phyloP scores from a whole-genome alignment of 2,113 vertebrate genomes.

The Girardinichthys multiradiatus region DNA sequence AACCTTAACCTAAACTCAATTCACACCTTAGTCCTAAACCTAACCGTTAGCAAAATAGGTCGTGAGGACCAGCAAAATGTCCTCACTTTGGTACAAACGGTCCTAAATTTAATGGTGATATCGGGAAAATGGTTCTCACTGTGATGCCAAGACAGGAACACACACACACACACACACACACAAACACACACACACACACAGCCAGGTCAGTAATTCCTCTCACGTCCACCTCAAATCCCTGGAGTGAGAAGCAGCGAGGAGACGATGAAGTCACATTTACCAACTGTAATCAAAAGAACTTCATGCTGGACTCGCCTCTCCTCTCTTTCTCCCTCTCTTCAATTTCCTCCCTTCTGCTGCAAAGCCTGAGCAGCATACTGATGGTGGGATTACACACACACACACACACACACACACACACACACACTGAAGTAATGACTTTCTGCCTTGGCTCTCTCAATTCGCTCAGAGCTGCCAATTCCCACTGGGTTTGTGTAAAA shows the following conservation, averaged over 20 bases:
- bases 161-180: too few species aligned
- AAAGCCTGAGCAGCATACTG: constrained; percentile 68
- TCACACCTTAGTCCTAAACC: too few species aligned
- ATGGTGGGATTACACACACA: constrained; percentile 60
- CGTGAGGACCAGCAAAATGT: too few species aligned
- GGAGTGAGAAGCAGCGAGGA: constrained; percentile 30
- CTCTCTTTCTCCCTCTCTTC: constrained; percentile 41
- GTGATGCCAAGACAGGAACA: too few species aligned
- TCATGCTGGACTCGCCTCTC: constrained; percentile 52
- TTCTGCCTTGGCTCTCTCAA: constrained; percentile 63
- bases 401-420: constrained; percentile 34
- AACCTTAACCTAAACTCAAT: too few species aligned
- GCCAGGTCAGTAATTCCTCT: constrained; percentile 24
- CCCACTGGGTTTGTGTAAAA: constrained; percentile 43
- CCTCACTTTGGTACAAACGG: too few species aligned
- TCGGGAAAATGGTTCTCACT: too few species aligned
- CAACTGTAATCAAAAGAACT: constrained; percentile 72
- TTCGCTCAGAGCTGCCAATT: constrained; percentile 62
- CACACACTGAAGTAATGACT: constrained; percentile 61
- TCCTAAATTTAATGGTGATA: too few species aligned
- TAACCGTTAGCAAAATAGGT: too few species aligned
- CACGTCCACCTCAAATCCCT: constrained; percentile 51
- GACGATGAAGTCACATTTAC: constrained; percentile 56
- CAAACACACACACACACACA: not conserved
- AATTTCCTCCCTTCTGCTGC: constrained; percentile 57